phyloP scores from a whole-genome alignment of 2,797 vertebrate species.

The Muscicapa comitata region DNA sequence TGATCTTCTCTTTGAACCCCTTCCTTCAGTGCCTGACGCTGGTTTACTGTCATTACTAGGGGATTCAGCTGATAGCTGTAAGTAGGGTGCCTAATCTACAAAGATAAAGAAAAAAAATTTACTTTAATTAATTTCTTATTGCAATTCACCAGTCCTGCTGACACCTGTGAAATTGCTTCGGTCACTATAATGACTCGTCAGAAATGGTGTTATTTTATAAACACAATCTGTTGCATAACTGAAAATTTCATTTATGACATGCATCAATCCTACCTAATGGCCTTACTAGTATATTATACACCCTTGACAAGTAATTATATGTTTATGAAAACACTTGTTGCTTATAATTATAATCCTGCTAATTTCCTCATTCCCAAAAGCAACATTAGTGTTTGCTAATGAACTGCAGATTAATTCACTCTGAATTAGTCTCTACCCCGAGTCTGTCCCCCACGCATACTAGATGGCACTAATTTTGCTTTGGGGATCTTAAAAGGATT shows the following conservation, averaged over 20 bases:
- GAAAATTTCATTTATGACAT: constrained; percentile 24
- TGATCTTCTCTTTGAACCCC: not conserved
- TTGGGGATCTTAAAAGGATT: constrained; percentile 45
- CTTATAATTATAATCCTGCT: constrained; percentile 66
- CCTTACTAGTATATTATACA: not conserved
- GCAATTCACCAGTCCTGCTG: not conserved
- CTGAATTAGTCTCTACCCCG: constrained; percentile 54
- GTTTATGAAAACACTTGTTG: constrained; percentile 70
- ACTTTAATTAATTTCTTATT: not conserved
- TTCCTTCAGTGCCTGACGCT: not conserved
- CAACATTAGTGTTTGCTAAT: constrained; percentile 58
- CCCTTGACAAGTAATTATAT: constrained; percentile 50
- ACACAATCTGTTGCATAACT: not conserved
- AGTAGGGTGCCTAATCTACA: not conserved
- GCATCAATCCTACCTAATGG: not conserved
- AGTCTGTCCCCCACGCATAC: not conserved
- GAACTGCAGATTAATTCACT: constrained; percentile 51
- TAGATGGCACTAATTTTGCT: constrained; percentile 50
- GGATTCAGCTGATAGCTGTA: not conserved
- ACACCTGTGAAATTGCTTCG: not conserved
- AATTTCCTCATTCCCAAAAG: constrained; percentile 59
- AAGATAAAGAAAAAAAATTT: not conserved
- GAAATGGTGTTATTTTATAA: not conserved
- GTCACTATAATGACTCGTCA: not conserved
- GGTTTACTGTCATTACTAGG: not conserved